These are phyloP conservation scores for Eucidaris tribuloides DNA, from an alignment of 35 echinoderm and acorn worm species.

Conservation along the genomic window DNA sequence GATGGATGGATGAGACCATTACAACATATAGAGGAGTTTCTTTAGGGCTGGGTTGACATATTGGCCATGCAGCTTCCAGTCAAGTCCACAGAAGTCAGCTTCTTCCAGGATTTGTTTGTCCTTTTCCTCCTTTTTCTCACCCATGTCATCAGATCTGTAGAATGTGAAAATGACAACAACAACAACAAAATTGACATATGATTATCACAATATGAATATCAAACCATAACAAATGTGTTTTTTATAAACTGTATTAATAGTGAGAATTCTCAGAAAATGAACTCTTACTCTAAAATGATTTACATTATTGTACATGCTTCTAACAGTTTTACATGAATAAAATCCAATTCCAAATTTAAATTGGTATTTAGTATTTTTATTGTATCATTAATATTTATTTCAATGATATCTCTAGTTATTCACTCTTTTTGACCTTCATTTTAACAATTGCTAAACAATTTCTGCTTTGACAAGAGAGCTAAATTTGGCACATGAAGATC, in stretches of 20 bases:
- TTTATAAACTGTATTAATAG: too few species aligned
- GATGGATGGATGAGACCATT: too few species aligned
- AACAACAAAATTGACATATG: background rate
- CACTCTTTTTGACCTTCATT: too few species aligned
- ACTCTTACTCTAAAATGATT: background rate
- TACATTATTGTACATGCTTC: background rate
- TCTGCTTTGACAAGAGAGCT: too few species aligned
- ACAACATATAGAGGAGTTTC: constrained; percentile 81
- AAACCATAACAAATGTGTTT: background rate
- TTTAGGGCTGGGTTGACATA: constrained; percentile 60
- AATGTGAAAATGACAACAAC: background rate
- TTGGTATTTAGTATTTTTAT: background rate
- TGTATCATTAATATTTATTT: too few species aligned
- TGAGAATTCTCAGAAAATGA: background rate
- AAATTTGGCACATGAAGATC: too few species aligned
- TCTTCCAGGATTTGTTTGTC: constrained; percentile 78
- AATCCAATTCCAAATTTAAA: background rate
- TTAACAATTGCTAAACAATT: too few species aligned
- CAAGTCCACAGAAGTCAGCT: constrained; percentile 84
- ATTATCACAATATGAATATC: background rate
- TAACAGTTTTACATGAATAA: background rate
- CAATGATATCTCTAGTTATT: too few species aligned
- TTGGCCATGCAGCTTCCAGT: constrained; percentile 91
- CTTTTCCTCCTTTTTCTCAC: constrained; percentile 33
- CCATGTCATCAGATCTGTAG: constrained; percentile 72